phyloP scores from a whole-genome alignment of 2,888 invertebrate species.

The Stenchaetothrips biformis region DNA sequence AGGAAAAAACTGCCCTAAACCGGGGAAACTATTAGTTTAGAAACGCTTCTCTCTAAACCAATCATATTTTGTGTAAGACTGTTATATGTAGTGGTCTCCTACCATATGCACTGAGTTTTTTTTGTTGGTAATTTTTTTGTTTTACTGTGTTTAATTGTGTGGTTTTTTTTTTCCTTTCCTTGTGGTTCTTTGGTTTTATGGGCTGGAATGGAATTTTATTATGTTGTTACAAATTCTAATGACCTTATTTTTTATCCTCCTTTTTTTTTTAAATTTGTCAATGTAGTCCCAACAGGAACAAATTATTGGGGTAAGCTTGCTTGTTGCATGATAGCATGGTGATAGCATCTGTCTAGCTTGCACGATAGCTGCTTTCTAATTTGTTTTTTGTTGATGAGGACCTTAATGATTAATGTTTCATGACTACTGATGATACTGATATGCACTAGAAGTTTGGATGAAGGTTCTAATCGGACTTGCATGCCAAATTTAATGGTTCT shows the following conservation, averaged over 20 bases:
- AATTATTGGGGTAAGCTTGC: constrained; percentile 40
- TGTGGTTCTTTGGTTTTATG: constrained; percentile 36
- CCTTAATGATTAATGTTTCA: too few relatives aligned
- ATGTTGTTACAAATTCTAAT: constrained; percentile 32
- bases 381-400: too few relatives aligned
- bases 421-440: too few relatives aligned
- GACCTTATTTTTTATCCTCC: constrained; percentile 26
- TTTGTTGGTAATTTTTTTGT: neutral
- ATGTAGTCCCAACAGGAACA: constrained; percentile 39
- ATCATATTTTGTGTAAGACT: too few relatives aligned
- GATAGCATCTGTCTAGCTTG: neutral
- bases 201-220: constrained; percentile 31
- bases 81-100: too few relatives aligned
- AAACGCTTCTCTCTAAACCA: too few relatives aligned
- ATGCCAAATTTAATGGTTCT: too few relatives aligned
- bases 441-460: too few relatives aligned
- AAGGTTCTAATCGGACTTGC: too few relatives aligned
- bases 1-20: too few relatives aligned
- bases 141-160: constrained; percentile 31
- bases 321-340: neutral
- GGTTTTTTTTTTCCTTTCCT: constrained; percentile 36
- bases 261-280: constrained; percentile 36
- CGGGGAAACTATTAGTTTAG: too few relatives aligned
- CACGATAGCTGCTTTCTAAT: too few relatives aligned
- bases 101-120: neutral